phyloP scores from a whole-genome alignment of 2,888 invertebrate species.

The Teleiodes luculella region DNA sequence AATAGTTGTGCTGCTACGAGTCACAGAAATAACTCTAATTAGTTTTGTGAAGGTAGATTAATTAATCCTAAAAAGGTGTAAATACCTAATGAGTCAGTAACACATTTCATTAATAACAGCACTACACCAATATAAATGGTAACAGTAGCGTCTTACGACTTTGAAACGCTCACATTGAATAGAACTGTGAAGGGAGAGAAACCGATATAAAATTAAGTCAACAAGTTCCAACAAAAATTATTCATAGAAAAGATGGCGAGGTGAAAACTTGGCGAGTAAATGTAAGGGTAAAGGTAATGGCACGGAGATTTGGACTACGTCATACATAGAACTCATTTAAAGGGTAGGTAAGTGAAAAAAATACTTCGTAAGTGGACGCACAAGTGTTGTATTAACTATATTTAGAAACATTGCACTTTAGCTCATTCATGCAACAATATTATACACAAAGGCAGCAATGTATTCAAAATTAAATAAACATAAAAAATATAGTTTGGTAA shows the following conservation, averaged over 20 bases:
- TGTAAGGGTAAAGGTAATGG: slow-evolving; percentile 13
- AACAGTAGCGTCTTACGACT: background rate
- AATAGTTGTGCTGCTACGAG: too few species aligned
- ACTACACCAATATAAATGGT: background rate
- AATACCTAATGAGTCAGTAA: too few species aligned
- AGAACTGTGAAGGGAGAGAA: slow-evolving; percentile 34
- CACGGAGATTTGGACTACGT: background rate
- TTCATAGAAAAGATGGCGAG: slow-evolving; percentile 70
- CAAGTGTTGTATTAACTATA: too few species aligned
- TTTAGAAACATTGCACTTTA: too few species aligned
- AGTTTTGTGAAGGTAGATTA: background rate
- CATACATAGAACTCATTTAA: too few species aligned
- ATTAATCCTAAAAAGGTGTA: too few species aligned
- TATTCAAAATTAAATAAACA: too few species aligned
- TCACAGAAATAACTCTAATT: background rate
- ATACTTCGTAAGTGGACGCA: too few species aligned
- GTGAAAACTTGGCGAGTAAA: slow-evolving; percentile 37
- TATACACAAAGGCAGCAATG: too few species aligned
- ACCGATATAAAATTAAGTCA: slow-evolving; percentile 77
- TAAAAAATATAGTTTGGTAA: too few species aligned
- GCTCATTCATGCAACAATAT: too few species aligned
- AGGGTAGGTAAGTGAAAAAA: too few species aligned
- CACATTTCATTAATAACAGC: background rate
- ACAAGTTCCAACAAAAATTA: slow-evolving; percentile 70
- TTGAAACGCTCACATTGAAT: slow-evolving; percentile 2